Evolutionary conservation across 2,113 vertebrate genomes (phyloP).

Genomic region (Athene cunicularia): DNA sequence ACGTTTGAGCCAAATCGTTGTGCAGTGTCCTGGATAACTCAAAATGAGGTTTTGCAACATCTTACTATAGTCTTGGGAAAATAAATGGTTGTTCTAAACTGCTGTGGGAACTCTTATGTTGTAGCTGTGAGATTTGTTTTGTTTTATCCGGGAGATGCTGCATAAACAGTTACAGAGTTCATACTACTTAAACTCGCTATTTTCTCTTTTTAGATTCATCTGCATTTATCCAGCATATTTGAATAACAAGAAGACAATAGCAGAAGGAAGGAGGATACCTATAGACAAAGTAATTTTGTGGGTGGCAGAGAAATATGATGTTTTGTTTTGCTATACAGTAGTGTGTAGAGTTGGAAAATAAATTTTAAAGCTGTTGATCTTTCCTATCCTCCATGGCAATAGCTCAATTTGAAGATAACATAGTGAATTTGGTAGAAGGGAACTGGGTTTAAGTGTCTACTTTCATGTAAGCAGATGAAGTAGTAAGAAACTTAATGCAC

Average conservation of each 20-base stretch:
- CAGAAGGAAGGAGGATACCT: conserved; percentile 92
- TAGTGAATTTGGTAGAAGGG: not conserved
- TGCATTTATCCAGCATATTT: conserved; percentile 95
- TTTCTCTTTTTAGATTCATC: conserved; percentile 82
- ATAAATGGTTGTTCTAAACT: not conserved
- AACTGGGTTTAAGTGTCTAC: not conserved
- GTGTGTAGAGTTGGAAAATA: not conserved
- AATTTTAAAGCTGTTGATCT: not conserved
- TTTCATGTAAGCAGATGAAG: not conserved
- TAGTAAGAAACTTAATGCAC: no score
- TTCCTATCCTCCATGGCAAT: not conserved
- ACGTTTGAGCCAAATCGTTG: not conserved
- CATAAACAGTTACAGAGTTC: not conserved
- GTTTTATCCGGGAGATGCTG: not conserved
- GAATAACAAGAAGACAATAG: conserved; percentile 97
- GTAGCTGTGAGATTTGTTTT: not conserved
- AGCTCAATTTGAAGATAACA: not conserved
- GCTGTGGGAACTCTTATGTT: not conserved
- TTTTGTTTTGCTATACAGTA: not conserved
- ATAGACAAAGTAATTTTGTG: conserved; percentile 83
- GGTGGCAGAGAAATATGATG: not conserved
- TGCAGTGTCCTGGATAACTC: not conserved
- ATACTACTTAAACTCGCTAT: not conserved
- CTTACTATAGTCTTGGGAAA: not conserved
- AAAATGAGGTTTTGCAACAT: not conserved